These are phyloP conservation scores for Lacerta agilis DNA, from an alignment of 2,797 vertebrate species.

Conservation along the genomic window DNA sequence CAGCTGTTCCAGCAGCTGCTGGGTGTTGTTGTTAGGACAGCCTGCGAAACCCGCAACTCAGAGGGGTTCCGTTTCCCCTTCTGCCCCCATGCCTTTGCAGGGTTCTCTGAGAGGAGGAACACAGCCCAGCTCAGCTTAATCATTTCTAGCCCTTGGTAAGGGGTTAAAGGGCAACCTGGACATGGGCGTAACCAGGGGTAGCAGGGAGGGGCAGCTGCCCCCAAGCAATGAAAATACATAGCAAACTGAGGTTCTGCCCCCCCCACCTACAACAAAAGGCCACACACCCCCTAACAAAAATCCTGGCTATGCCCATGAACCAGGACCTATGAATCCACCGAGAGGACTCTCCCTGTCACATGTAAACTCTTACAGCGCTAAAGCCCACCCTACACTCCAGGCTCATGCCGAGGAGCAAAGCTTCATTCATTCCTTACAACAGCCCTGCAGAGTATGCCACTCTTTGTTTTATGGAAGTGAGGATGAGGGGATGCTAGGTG, in stretches of 20 bases:
- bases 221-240: no score
- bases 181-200: no score
- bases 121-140: neutral
- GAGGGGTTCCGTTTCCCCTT: no score
- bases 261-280: no score
- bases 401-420: neutral
- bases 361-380: neutral
- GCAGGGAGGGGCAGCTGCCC: no score
- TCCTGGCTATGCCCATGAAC: no score
- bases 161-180: neutral
- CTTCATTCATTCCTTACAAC: neutral
- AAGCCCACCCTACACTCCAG: neutral
- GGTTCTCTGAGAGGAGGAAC: no score
- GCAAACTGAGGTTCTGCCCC: no score
- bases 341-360: neutral
- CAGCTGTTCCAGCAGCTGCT: neutral
- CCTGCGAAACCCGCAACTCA: neutral
- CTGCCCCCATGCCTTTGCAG: neutral
- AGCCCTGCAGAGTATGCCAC: no score
- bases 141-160: neutral
- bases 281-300: no score
- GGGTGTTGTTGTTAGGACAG: neutral
- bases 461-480: neutral
- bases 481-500: neutral
- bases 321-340: neutral